Evolutionary conservation across 2,888 invertebrate species (phyloP), one percentile per base, ranked within the genome.

Genomic region (Nematopogon swammerdamellus): DNA sequence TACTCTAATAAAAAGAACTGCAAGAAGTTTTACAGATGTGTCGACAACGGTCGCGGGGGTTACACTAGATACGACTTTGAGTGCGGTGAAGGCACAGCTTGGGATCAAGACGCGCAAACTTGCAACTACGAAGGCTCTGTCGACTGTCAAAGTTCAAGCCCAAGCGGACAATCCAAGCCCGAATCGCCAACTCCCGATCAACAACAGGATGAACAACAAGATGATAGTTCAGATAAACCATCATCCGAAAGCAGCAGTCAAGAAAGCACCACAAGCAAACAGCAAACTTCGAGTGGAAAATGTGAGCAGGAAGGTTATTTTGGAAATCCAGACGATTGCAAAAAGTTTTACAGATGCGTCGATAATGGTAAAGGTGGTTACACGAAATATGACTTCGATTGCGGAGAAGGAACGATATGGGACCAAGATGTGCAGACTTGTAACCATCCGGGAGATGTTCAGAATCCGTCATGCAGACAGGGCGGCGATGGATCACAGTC

Each of bases 321-420:
- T 60, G 80, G 82, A 17, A 82, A 88, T 64, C 72, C 80, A 43
- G 67, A 69, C 46, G 80, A 87, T 59, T 88, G 88, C 58, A 81
- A 70, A 45, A 85, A 85, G 61, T 88, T 88, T 67, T 86, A 86
- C 61, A 75, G 88, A 55, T 88, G 88, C 58, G 81, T 80, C 0
- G 63, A 68, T 19, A 66, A 66, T 43, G 73, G 69, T 3, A 60
- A 66, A 29, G 64, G 65, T 19, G 67, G 64, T n/a, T 65, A 62
- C 20, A 69, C 63, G 1, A 76, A 74, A 52, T 74, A 75, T 55
- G 80, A 82, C 48, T 84, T 83, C 52, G 66, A 67, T 44, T 85
- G 85, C 54, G 80, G 80, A 0, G 70, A 72, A 42, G 83, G 82
- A 29, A 88, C 88, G 0, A 86, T 82, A n/a, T 88, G 87, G 87